Base-by-base conservation (phyloP, 2,888 invertebrate species). In the Mythimna loreyi region DNA sequence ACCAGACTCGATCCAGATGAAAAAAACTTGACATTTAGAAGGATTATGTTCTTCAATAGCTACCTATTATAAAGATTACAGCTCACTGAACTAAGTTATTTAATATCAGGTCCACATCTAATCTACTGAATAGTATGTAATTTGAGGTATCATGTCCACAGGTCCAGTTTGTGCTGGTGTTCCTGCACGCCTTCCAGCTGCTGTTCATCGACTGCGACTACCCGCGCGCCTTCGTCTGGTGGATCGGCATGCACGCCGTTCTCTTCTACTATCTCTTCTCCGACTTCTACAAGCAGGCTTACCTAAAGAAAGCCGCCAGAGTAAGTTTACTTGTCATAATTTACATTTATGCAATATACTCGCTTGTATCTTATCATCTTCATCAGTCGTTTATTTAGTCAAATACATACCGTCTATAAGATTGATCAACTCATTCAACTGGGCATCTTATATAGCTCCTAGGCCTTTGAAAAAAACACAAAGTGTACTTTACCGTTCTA, bases 181-280 rank as follows among this genome's bases (percentile, higher is more conserved):
- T 99, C 96, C 85, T 98, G 8, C 99, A 99, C 93, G 98, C 98
- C 5, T 98, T 98, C 97, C 98, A 98, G 91, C 96, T 99, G 66
- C 96, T 99, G 81, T 98, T 98, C 96, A 97, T 97, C 83, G 98
- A 98, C 62, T 99, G 99, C 96, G 97, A 98, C 91, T 99, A 98
- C 92, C 99, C 99, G 0, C 97, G 97, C 68, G 97, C 97, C 5
- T 98, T 98, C 92, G 98, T 98, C 77, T 98, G 98, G 97, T 98
- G 98, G 97, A 99, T 99, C 90, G 98, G 98, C 75, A 96, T 98
- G 90, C 99, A 99, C 93, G 98, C 99, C 2, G 96, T 99, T 40
- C 97, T 99, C 96, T 99, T 99, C 96, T 98, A 98, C 91, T 97
- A 98, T 94, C 97, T 99, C 65, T 99, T 99, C 97, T 97, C 98